phyloP scores from a whole-genome alignment of 2,113 vertebrate species.

The Heterocephalus glaber region DNA sequence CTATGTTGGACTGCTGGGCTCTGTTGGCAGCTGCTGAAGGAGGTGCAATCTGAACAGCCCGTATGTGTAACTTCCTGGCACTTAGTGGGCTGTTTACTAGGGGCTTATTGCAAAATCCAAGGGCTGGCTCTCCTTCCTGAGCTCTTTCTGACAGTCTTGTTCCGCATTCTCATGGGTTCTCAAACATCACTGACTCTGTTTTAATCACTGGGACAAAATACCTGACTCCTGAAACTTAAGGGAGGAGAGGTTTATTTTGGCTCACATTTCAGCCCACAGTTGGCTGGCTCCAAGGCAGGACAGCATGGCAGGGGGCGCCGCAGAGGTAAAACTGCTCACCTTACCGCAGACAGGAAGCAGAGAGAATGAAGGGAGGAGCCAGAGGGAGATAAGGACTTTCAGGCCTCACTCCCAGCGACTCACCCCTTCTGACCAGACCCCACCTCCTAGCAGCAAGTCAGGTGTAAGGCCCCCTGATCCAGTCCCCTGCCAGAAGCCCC shows the following conservation, averaged over 20 bases:
- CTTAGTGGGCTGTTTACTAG: not conserved
- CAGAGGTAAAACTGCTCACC: not conserved
- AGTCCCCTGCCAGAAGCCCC: not conserved
- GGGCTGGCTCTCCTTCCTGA: not conserved
- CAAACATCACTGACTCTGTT: not conserved
- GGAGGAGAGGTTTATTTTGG: not conserved
- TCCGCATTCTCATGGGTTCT: not conserved
- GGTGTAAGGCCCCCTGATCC: not conserved
- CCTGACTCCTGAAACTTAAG: not conserved
- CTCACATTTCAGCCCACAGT: not conserved
- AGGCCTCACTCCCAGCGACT: not conserved
- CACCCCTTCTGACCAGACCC: not conserved
- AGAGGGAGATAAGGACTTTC: not conserved
- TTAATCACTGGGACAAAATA: not conserved
- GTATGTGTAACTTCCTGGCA: fast-evolving
- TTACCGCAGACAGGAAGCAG: not conserved
- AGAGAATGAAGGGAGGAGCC: not conserved
- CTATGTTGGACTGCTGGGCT: not conserved
- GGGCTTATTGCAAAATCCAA: not conserved
- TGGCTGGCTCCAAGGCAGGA: not conserved
- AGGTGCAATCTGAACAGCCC: fast-evolving
- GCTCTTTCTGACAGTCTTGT: not conserved
- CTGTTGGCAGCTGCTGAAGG: fast-evolving
- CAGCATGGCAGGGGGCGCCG: not conserved
- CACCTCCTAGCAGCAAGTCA: not conserved